phyloP scores from a whole-genome alignment of 1,140 invertebrate species.

The Amyelois transitella region DNA sequence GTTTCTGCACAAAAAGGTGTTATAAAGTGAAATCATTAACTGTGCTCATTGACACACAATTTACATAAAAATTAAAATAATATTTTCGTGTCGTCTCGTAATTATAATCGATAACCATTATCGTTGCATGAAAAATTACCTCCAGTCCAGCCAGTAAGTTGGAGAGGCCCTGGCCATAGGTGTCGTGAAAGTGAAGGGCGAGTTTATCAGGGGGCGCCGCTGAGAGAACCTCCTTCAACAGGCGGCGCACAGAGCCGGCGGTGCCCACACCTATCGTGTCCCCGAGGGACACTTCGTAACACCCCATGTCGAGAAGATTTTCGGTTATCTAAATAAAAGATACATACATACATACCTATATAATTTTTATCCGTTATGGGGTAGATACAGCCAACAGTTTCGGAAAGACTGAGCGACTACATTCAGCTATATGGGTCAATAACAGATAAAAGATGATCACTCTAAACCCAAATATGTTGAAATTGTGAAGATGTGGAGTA shows the following conservation, averaged over 20 bases:
- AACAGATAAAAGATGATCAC: neutral
- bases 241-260: slow-evolving; percentile 83
- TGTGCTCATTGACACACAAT: no score
- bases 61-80: no score
- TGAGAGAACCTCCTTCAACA: slow-evolving; percentile 85
- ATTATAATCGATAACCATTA: no score
- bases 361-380: no score
- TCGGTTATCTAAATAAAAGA: slow-evolving; percentile 72
- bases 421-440: neutral
- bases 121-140: slow-evolving; percentile 45
- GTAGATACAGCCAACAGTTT: no score
- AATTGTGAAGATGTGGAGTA: no score
- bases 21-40: no score
- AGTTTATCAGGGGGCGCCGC: slow-evolving; percentile 81
- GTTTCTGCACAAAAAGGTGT: no score
- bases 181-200: slow-evolving; percentile 98
- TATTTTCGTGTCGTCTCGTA: no score
- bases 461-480: no score
- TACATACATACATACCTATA: neutral
- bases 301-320: slow-evolving; percentile 86
- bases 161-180: slow-evolving; percentile 96
- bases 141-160: slow-evolving; percentile 93
- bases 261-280: slow-evolving; percentile 98
- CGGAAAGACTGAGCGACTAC: no score
- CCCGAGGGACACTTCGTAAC: slow-evolving; percentile 96